phyloP scores from a whole-genome alignment of 2,113 vertebrate species.

The Eretmodus cyanostictus region DNA sequence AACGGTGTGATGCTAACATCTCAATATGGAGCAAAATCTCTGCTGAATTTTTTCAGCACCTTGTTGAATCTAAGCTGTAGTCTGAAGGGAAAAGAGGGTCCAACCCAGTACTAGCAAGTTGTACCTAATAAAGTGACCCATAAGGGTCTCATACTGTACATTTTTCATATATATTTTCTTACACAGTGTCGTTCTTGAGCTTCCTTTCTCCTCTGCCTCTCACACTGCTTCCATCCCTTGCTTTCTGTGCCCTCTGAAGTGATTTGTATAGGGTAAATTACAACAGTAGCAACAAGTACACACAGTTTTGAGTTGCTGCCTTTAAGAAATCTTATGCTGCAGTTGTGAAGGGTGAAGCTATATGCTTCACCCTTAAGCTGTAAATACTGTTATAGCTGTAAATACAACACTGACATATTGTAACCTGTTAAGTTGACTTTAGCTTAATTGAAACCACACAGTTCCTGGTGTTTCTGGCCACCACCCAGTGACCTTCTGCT shows the following conservation, averaged over 20 bases:
- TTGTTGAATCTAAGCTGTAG: neutral
- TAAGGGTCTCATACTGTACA: neutral
- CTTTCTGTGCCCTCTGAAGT: neutral
- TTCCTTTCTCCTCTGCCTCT: neutral
- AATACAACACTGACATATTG: neutral
- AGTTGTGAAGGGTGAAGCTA: neutral
- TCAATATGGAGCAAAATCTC: neutral
- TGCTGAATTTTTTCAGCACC: neutral
- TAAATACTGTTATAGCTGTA: neutral
- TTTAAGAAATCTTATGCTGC: neutral
- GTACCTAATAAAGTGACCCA: neutral
- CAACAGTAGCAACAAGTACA: neutral
- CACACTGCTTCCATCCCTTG: neutral
- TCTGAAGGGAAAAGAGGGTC: neutral
- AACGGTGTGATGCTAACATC: neutral
- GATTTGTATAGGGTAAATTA: neutral
- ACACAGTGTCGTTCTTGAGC: neutral
- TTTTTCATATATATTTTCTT: neutral
- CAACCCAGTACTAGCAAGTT: neutral
- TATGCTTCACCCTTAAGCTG: neutral
- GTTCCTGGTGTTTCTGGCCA: neutral
- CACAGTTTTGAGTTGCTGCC: neutral
- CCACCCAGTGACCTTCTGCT: neutral
- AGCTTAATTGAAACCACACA: neutral
- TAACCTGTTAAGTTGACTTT: neutral